phyloP scores from a whole-genome alignment of 2,113 vertebrate species.

The Phyllostomus hastatus region DNA sequence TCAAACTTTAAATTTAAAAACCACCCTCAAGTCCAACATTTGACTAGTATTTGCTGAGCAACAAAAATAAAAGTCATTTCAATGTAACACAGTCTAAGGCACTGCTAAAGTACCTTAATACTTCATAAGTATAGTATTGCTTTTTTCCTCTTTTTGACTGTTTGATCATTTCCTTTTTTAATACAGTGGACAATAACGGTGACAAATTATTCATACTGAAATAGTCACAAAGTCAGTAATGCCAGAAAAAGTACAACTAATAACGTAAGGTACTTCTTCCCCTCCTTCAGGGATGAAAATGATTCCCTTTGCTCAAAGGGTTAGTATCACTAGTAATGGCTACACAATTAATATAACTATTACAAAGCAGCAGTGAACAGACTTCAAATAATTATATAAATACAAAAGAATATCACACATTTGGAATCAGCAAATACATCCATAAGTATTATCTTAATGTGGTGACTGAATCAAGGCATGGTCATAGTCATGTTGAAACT shows the following conservation, averaged over 20 bases:
- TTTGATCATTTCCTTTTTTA: constrained; percentile 5
- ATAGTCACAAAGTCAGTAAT: constrained; percentile 61
- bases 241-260: constrained; percentile 55
- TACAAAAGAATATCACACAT: constrained; percentile 41
- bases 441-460: constrained; percentile 47
- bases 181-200: not conserved
- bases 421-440: constrained; percentile 45
- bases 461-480: constrained; percentile 43
- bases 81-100: not conserved
- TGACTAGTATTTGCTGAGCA: not conserved
- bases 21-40: not conserved
- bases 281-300: constrained; percentile 55
- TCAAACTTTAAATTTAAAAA: constrained; percentile 19
- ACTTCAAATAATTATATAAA: constrained; percentile 59
- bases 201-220: constrained; percentile 54
- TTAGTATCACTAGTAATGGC: constrained; percentile 54
- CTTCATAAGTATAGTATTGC: not conserved
- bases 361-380: constrained; percentile 57
- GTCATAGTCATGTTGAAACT: not conserved
- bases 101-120: not conserved
- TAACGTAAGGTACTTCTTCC: constrained; percentile 42
- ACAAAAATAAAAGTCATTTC: not conserved
- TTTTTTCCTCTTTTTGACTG: not conserved
- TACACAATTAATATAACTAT: constrained; percentile 70
- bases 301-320: constrained; percentile 62